phyloP scores from a whole-genome alignment of 2,888 invertebrate genomes.

The Stomorhina lunata region DNA sequence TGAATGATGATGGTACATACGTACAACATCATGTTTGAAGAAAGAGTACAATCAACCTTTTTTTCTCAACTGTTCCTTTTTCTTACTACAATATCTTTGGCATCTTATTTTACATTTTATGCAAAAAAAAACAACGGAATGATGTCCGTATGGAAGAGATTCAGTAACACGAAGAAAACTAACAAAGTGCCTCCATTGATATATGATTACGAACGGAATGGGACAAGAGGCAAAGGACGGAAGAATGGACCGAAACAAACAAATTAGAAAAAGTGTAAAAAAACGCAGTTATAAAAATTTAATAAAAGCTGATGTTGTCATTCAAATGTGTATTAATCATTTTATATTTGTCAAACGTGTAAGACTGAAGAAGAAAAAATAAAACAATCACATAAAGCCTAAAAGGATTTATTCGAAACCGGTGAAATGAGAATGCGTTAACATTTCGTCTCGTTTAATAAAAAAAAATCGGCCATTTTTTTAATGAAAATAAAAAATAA shows the following conservation, averaged over 20 bases:
- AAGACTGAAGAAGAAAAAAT: conserved; percentile 23
- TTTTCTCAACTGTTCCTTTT: conserved; percentile 12
- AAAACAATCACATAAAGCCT: conserved; percentile 5
- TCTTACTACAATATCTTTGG: conserved; percentile 1
- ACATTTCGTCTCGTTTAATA: not conserved
- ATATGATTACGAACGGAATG: not conserved
- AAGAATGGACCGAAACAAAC: conserved; percentile 1
- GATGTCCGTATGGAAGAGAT: conserved; percentile 26
- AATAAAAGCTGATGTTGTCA: conserved; percentile 66
- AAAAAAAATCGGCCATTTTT: conserved; percentile 13
- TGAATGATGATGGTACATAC: conserved; percentile 22
- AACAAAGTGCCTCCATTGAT: not conserved
- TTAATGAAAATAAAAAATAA: not conserved
- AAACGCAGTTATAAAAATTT: conserved; percentile 38
- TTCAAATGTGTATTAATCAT: conserved; percentile 65
- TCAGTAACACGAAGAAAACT: conserved; percentile 18
- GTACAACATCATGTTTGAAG: conserved; percentile 54
- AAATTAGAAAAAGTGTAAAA: not conserved
- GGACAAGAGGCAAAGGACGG: not conserved
- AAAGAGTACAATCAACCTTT: conserved; percentile 64
- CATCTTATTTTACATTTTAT: conserved; percentile 50
- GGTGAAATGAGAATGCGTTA: not conserved
- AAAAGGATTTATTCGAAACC: conserved; percentile 42
- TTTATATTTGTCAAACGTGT: conserved; percentile 62
- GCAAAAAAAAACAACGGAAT: not conserved